Base-by-base conservation (phyloP, 2,888 invertebrate species). In the Microctonus aethiopoides region DNA sequence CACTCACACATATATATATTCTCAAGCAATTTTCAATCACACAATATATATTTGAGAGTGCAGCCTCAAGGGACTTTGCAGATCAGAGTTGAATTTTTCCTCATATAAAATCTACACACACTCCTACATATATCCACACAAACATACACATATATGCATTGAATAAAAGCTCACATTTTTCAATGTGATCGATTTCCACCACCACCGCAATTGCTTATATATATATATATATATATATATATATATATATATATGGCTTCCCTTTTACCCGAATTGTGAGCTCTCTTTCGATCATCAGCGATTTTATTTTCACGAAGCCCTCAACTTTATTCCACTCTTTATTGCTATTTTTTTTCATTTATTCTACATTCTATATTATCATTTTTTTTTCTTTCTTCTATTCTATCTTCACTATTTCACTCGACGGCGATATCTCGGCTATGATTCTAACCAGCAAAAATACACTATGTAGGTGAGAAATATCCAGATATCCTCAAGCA, bases 11-110 rank as follows among this genome's bases (percentile, higher is more conserved):
- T 36, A n/a, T 41, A 46, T 46, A 16, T 22, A 67, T 34, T 16
- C 41, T n/a, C 36, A 39, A 16, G 67, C 34, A 60, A 67, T 67
- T 67, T 67, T 60, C 67, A 67, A 67, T 67, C 67, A 67, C 34
- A 52, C 67, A 67, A 67, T 57, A 57, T 46, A 46, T 46, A 60
- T 39, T 60, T 67, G 60, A 51, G 46, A 46, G 59, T 59, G 39
- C 39, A 36, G 51, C 67, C 59, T 59, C 52, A 22, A 46, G 59
- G 60, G 66, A 66, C n/a, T 41, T 66, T 57, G 41, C 57, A 56
- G 54, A 54, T 54, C 34, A 2, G 34, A n/a, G 67, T 60, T 60
- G 60, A 60, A 54, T 67, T 60, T 60, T 51, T 34, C 34, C 51
- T 46, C 51, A 60, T 68, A 22, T 26, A 63, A 32, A 46, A 22